Evolutionary conservation across 1,140 invertebrate genomes (phyloP).

Genomic region (Spodoptera litura): DNA sequence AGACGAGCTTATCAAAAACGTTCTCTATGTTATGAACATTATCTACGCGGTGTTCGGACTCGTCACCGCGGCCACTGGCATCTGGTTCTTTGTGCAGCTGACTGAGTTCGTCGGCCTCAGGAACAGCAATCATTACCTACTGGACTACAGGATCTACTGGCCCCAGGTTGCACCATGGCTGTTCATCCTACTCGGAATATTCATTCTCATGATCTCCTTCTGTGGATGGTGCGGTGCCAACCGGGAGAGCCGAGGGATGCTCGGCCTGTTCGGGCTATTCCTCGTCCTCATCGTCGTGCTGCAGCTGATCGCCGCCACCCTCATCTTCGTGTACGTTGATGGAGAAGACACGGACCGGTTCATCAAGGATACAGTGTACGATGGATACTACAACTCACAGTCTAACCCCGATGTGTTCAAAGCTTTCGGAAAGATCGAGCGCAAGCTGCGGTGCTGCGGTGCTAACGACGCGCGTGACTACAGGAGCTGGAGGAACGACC

Average conservation of each 20-base stretch:
- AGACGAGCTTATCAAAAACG: constrained; percentile 74
- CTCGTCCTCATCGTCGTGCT: constrained; percentile 72
- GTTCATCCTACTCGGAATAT: constrained; percentile 77
- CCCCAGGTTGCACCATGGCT: constrained; percentile 83
- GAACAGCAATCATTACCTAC: constrained; percentile 79
- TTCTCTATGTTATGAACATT: constrained; percentile 77
- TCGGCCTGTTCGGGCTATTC: constrained; percentile 77
- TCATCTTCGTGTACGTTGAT: constrained; percentile 81
- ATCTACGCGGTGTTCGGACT: constrained; percentile 79
- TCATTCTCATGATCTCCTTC: constrained; percentile 77
- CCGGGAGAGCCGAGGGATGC: constrained; percentile 74
- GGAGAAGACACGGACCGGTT: constrained; percentile 79
- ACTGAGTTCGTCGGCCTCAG: constrained; percentile 76
- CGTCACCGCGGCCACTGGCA: constrained; percentile 75
- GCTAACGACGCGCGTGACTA: constrained; percentile 82
- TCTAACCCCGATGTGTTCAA: constrained; percentile 78
- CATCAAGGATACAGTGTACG: constrained; percentile 82
- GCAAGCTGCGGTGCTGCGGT: constrained; percentile 78
- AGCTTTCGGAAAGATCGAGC: constrained; percentile 76
- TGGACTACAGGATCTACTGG: constrained; percentile 83
- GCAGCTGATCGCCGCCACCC: constrained; percentile 72
- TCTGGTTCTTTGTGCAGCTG: constrained; percentile 83
- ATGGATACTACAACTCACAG: constrained; percentile 81
- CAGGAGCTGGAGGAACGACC: constrained; percentile 79
- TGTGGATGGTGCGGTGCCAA: constrained; percentile 79